Base-by-base conservation (phyloP, 1,140 invertebrate species). In the Drosophila cardini region DNA sequence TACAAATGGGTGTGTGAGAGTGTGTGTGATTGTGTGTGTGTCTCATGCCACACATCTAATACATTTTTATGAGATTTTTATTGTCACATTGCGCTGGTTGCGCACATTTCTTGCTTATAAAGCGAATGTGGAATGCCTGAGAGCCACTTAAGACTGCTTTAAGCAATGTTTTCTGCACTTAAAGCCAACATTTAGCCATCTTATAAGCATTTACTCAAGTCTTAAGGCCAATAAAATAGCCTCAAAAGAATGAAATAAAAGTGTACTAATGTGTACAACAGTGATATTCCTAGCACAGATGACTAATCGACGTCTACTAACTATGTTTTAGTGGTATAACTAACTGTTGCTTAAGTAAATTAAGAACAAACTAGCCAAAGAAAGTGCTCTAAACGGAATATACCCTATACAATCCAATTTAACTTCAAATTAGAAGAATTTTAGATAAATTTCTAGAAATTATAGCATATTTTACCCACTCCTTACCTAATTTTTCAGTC, bases 1-100 rank as follows among this genome's bases (percentile, higher is more conserved):
- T 21, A 42, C n/a, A 34, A 16, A 36, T 30, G 30, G 10, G 8
- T 58, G 32, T 58, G 46, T 53, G 52, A 57, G 7, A 21, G 43
- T 45, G 52, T 50, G 34, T 50, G 55, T 56, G 30, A 21, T 42
- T 61, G 46, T 21, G 15, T 10, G n/a, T 52, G 7, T 82, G 56
- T 72, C 62, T 38, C 64, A 40, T 18, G 40, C 43, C 71, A 50
- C 71, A 56, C 32, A 71, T 77, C 78, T 82, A 87, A 86, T 86
- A 87, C 71, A 85, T 76, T 86, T 87, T 86, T 87, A 86, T 86
- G 83, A 76, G 82, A 76, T 76, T 87, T 85, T 85, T 85, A 86
- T 86, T 85, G 82, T 82, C 78, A 72, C 82, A 86, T 81, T 81
- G 80, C 83, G 82, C 82, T 85, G 82, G 78, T 70, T 85, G 75